Percentiles rank a stretch among this genome's conserved stretches.
Evolutionary conservation across 2,888 invertebrate genomes (phyloP).

Genomic region (Drosophila flavopinicola): DNA sequence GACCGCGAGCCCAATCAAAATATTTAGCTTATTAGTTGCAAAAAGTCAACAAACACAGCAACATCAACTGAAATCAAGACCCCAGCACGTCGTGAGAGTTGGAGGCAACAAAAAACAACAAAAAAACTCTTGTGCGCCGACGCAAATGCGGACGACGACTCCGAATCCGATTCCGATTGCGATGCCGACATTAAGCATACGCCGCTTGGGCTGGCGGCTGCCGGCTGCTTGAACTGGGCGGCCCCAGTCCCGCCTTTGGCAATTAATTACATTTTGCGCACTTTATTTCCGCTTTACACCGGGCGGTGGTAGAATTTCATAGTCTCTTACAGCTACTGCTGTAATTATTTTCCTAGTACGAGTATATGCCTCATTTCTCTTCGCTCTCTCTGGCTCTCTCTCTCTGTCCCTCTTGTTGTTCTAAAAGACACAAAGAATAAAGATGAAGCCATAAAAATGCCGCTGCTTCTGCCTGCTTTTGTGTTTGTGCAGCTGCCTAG

Average conservation of each 20-base stretch:
- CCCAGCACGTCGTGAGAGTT: conserved; percentile 35
- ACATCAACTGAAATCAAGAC: conserved; percentile 24
- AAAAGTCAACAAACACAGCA: conserved; percentile 53
- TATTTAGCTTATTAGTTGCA: conserved; percentile 75
- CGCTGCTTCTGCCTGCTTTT: conserved; percentile 62
- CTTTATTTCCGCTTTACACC: conserved; percentile 74
- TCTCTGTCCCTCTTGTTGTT: conserved; percentile 4
- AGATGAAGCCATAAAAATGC: conserved; percentile 76
- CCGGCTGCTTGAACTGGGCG: conserved; percentile 1
- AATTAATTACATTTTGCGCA: conserved; percentile 79
- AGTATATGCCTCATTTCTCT: conserved; percentile 36
- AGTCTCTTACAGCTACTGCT: conserved; percentile 27
- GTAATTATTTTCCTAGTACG: conserved; percentile 55
- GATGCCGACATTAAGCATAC: conserved; percentile 51
- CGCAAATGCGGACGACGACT: conserved; percentile 26
- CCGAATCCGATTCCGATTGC: not conserved
- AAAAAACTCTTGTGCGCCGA: conserved; percentile 36
- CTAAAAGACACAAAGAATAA: conserved; percentile 36
- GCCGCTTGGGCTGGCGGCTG: conserved; percentile 35
- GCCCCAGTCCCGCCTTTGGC: conserved; percentile 42
- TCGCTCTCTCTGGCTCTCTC: conserved; percentile 9
- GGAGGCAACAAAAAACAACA: no score
- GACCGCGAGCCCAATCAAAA: conserved; percentile 64
- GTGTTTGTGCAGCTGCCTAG: conserved; percentile 67
- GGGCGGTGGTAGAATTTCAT: conserved; percentile 62